Evolutionary conservation across 2,888 invertebrate genomes (phyloP), one percentile per base, ranked within the genome.

Genomic region (Rosalia funebris): DNA sequence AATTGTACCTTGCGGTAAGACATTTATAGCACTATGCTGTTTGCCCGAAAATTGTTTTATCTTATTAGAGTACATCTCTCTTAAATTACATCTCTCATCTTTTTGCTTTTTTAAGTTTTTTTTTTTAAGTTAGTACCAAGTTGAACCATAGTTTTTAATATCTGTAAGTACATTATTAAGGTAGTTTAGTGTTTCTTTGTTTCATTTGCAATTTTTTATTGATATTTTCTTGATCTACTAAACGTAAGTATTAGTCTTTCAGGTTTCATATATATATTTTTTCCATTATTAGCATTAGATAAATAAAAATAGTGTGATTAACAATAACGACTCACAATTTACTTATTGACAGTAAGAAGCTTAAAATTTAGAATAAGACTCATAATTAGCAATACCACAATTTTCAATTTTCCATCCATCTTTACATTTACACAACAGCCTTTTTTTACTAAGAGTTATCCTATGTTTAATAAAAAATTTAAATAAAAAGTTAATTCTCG

Each of bases 151-250:
- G 53, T 53, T 54, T 58, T 46, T 54, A 46, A 20, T 44, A 17
- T 14, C 45, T 61, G 56, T 61, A 61, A 56, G 54, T 59, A 54
- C 46, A 31, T 54, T 53, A 54, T 57, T 46, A 44, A 16, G 25
- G 34, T 56, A 56, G 47, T 34, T 16, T 45, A 46, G 44, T 36
- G 25, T 55, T 60, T 57, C 46, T 42, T 47, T 57, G n/a, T 44
- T 46, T 20, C 9, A 20, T 32, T 34, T 16, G 42, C 45, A n/a
- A 34, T 45, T 48, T 19, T 34, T 39, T 48, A 9, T 32, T 50
- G n/a, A 25, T 34, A 44, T 54, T 57, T 45, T 53, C 46, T 34
- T 37, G 53, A 53, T 47, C 47, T 42, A 54, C 15, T 25, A 44
- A 50, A 37, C 54, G 62, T 57, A 57, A 62, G 62, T 62, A 57